phyloP scores from a whole-genome alignment of 2,797 vertebrate genomes.

The Benthosema pterotum region DNA sequence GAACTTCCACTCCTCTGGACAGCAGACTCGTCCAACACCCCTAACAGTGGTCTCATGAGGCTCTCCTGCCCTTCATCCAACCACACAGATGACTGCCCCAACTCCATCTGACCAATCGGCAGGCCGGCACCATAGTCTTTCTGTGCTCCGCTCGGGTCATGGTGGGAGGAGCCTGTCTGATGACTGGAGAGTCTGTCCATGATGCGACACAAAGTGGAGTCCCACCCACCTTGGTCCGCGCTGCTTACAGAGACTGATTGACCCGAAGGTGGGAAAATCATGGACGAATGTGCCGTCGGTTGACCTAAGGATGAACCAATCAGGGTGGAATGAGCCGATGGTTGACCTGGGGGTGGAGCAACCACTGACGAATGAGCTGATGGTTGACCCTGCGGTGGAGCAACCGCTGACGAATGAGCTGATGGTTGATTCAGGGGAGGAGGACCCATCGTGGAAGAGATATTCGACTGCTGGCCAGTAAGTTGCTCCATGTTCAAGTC shows the following conservation, averaged over 20 bases:
- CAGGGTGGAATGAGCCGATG: conserved; percentile 54
- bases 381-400: conserved; percentile 9
- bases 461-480: conserved; percentile 55
- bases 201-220: conserved; percentile 58
- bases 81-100: conserved; percentile 38
- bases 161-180: conserved; percentile 26
- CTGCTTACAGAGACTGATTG: neutral
- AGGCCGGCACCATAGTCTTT: conserved; percentile 25
- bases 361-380: conserved; percentile 62
- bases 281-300: conserved; percentile 51
- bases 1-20: conserved; percentile 43
- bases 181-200: conserved; percentile 48
- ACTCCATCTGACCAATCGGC: conserved; percentile 15
- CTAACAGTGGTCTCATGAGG: conserved; percentile 54
- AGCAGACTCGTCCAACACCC: conserved; percentile 60
- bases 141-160: conserved; percentile 38
- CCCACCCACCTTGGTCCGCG: conserved; percentile 42
- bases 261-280: conserved; percentile 34
- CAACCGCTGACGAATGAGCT: conserved; percentile 60
- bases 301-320: conserved; percentile 27
- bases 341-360: conserved; percentile 10
- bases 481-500: conserved; percentile 38
- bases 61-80: conserved; percentile 43
- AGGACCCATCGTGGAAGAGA: conserved; percentile 59
- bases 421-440: neutral